Conservation (phyloP, 2,888 invertebrate genomes). For the Creontiades dilutus region DNA sequence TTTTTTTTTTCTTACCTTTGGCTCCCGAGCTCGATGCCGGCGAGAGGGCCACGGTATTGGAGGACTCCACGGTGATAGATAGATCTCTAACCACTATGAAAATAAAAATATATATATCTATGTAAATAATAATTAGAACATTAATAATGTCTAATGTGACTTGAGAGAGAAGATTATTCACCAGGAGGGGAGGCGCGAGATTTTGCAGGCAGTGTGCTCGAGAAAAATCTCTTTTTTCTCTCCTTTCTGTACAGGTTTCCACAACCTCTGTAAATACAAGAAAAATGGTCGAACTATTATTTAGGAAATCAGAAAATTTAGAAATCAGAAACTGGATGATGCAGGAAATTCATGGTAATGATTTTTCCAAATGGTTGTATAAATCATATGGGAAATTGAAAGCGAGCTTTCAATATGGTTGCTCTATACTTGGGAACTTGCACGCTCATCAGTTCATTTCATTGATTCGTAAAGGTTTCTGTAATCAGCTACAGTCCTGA, state of each 20-base stretch:
- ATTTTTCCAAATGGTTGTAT: no score
- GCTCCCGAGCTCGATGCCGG: constrained; percentile 54
- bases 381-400: no score
- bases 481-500: no score
- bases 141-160: no score
- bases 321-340: neutral
- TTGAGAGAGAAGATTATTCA: neutral
- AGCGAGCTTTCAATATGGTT: no score
- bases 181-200: constrained; percentile 48
- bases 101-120: neutral
- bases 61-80: constrained; percentile 53
- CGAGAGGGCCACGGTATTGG: constrained; percentile 14
- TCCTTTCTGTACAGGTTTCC: constrained; percentile 80
- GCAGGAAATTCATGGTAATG: no score
- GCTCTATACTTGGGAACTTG: no score
- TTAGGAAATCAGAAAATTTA: neutral
- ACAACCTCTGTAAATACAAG: constrained; percentile 75
- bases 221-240: constrained; percentile 82
- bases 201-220: constrained; percentile 6
- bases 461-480: no score
- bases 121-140: neutral
- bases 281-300: neutral
- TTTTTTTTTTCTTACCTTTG: constrained; percentile 29
- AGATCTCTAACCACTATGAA: constrained; percentile 15
- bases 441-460: no score